Evolutionary conservation across 2,113 vertebrate genomes (phyloP).

Genomic region (pig (Sus scrofa)): DNA sequence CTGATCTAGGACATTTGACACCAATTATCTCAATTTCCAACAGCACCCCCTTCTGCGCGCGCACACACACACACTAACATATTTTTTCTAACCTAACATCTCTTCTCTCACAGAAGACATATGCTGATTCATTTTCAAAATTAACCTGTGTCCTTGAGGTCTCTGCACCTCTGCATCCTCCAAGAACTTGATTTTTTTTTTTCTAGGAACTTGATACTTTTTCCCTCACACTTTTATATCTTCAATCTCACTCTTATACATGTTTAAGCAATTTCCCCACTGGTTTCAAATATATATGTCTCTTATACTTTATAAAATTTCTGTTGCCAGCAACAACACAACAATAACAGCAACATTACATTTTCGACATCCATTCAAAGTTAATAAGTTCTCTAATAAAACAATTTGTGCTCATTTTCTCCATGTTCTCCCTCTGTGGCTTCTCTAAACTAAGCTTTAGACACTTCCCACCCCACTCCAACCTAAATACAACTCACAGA

Average conservation of each 20-base stretch:
- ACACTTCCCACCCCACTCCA: neutral
- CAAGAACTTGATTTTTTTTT: too few relatives aligned
- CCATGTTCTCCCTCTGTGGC: neutral
- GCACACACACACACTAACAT: neutral
- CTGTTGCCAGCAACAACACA: neutral
- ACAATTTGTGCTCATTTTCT: neutral
- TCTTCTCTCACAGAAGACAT: neutral
- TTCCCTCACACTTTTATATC: neutral
- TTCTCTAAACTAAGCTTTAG: neutral
- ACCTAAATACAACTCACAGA: neutral
- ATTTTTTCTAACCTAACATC: neutral
- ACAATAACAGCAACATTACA: neutral
- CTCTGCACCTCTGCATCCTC: neutral
- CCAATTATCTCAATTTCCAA: constrained; percentile 8
- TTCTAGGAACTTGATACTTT: neutral
- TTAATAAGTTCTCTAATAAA: constrained; percentile 18
- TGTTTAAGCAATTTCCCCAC: neutral
- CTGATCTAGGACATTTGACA: constrained; percentile 33
- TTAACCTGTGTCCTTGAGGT: neutral
- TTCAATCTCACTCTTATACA: neutral
- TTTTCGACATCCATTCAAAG: neutral
- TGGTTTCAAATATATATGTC: neutral
- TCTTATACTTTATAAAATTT: neutral
- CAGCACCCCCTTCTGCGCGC: neutral
- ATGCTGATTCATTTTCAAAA: neutral